These are phyloP conservation scores for Hippocampus abdominalis DNA, from an alignment of 2,113 vertebrate genomes.

Conservation along the genomic window DNA sequence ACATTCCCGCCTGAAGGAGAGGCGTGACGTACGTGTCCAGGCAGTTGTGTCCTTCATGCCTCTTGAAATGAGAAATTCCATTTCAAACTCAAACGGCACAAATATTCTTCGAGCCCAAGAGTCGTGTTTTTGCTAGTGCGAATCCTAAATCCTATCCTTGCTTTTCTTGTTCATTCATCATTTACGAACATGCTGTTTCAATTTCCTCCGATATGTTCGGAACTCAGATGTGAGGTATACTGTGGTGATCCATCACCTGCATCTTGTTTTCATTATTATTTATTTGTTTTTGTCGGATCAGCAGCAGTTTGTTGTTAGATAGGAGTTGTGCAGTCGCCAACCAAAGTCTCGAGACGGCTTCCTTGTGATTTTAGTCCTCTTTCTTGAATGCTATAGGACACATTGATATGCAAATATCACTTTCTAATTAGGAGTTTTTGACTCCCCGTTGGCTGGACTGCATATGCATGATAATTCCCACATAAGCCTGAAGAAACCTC, in stretches of 20 bases:
- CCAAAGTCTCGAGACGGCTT: background rate
- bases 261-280: background rate
- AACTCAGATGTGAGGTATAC: background rate
- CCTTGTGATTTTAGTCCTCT: background rate
- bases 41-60: background rate
- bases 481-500: slow-evolving; percentile 48
- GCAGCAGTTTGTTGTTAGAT: background rate
- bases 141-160: background rate
- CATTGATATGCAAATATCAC: background rate
- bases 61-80: too few species aligned
- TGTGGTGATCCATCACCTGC: background rate
- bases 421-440: slow-evolving; percentile 26
- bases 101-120: background rate
- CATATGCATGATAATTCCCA: slow-evolving; percentile 51
- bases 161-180: background rate
- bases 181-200: background rate
- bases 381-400: background rate
- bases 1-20: too few species aligned
- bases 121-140: background rate
- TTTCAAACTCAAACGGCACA: too few species aligned
- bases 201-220: background rate
- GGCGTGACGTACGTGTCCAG: too few species aligned
- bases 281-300: background rate
- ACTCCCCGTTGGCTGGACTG: slow-evolving; percentile 30
- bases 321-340: background rate